Evolutionary conservation across 2,797 vertebrate species (phyloP).

Genomic region (Lophura swinhoii): DNA sequence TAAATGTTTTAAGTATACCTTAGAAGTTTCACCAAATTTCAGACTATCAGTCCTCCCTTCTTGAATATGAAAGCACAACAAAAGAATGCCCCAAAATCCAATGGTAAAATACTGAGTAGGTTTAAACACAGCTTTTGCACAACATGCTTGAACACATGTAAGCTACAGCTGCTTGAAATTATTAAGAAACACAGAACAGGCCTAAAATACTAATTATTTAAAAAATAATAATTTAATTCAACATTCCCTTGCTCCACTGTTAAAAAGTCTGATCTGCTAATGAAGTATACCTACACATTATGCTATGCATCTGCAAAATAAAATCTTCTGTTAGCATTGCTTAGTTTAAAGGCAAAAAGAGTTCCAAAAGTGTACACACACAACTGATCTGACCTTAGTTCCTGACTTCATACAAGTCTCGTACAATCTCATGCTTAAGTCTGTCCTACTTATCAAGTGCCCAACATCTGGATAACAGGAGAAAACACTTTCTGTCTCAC

Average conservation of each 20-base stretch:
- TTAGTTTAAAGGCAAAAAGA: not conserved
- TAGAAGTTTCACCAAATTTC: not conserved
- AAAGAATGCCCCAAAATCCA: not conserved
- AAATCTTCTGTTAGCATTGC: not conserved
- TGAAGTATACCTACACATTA: not conserved
- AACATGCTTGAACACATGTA: not conserved
- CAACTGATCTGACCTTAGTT: not conserved
- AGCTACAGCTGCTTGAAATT: not conserved
- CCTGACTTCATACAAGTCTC: not conserved
- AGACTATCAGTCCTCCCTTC: not conserved
- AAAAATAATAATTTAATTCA: not conserved
- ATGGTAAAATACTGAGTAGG: not conserved
- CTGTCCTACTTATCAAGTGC: not conserved
- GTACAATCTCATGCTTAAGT: not conserved
- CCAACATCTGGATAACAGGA: not conserved
- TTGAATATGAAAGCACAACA: not conserved
- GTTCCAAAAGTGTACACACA: not conserved
- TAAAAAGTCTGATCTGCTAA: not conserved
- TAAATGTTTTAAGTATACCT: not conserved
- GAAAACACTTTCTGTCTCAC: not conserved
- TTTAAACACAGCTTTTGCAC: conserved; percentile 7
- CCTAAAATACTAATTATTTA: not conserved
- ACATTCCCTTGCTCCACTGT: not conserved
- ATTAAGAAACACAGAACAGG: not conserved
- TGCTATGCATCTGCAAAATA: not conserved